Conservation (phyloP, 2,113 vertebrate genomes). For the Burhinus bistriatus region DNA sequence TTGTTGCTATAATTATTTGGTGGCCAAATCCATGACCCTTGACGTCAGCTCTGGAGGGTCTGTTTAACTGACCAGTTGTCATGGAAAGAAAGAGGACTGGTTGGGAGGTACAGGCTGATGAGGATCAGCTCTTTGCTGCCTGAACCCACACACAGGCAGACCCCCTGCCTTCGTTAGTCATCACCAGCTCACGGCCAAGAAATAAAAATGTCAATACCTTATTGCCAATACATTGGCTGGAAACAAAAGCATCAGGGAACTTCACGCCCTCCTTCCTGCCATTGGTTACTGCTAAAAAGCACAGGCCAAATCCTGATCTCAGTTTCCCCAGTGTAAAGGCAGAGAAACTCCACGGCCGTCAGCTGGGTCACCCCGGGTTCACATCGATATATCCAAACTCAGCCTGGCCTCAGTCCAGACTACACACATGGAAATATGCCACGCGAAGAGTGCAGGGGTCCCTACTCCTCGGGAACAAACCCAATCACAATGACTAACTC, state of each 20-base stretch:
- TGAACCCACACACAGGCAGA: constrained; percentile 41
- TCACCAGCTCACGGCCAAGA: background rate
- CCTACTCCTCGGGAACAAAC: background rate
- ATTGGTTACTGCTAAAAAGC: background rate
- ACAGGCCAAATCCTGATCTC: constrained; percentile 21
- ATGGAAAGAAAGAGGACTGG: background rate
- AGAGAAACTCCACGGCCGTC: background rate
- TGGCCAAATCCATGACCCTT: constrained; percentile 46
- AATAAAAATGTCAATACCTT: constrained; percentile 44
- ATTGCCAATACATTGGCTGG: background rate
- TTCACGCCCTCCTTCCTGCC: background rate
- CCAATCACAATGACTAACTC: constrained; percentile 29
- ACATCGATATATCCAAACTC: background rate
- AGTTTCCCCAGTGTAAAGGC: background rate
- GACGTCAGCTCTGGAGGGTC: constrained; percentile 17
- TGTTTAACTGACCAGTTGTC: constrained; percentile 43
- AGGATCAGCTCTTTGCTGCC: background rate
- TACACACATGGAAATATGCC: constrained; percentile 11
- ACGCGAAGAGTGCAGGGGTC: background rate
- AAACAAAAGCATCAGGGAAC: constrained; percentile 1
- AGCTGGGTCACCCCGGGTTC: background rate
- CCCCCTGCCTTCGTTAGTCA: constrained; percentile 29
- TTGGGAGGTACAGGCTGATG: background rate
- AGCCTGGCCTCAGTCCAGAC: background rate
- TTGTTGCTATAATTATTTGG: constrained; percentile 36